phyloP scores from a whole-genome alignment of 2,888 invertebrate genomes.

The Dasypogon diadema region DNA sequence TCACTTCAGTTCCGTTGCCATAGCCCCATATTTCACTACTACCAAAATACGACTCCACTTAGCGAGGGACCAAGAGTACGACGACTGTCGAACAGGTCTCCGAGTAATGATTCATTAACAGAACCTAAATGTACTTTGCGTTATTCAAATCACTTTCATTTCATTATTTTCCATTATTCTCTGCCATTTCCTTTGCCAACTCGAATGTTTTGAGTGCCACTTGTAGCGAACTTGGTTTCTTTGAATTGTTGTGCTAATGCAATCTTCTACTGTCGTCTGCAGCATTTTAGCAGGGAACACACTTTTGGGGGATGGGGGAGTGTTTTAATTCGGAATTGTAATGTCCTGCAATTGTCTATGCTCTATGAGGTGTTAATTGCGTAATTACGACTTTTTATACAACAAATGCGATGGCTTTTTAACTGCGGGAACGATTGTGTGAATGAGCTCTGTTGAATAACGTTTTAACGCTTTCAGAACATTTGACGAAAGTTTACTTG shows the following conservation, averaged over 20 bases:
- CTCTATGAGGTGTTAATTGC: conserved; percentile 30
- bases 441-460: too few relatives aligned
- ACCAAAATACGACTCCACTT: too few relatives aligned
- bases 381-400: conserved; percentile 20
- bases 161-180: conserved; percentile 52
- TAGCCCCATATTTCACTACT: not conserved
- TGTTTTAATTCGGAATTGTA: too few relatives aligned
- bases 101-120: conserved; percentile 39
- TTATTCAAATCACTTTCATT: conserved; percentile 51
- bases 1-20: conserved; percentile 15
- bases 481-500: too few relatives aligned
- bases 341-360: conserved; percentile 11
- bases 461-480: too few relatives aligned
- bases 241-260: conserved; percentile 8
- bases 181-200: conserved; percentile 45
- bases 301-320: not conserved
- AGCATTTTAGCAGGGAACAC: not conserved
- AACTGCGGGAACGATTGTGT: not conserved
- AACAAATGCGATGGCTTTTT: not conserved
- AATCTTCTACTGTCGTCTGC: not conserved
- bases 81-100: not conserved
- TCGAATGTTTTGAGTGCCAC: conserved; percentile 42
- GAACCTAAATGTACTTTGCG: conserved; percentile 37
- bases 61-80: too few relatives aligned
- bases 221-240: conserved; percentile 5